These are phyloP conservation scores for Sebastes baramenuke DNA, from an alignment of 2,797 vertebrate genomes.

Conservation along the genomic window DNA sequence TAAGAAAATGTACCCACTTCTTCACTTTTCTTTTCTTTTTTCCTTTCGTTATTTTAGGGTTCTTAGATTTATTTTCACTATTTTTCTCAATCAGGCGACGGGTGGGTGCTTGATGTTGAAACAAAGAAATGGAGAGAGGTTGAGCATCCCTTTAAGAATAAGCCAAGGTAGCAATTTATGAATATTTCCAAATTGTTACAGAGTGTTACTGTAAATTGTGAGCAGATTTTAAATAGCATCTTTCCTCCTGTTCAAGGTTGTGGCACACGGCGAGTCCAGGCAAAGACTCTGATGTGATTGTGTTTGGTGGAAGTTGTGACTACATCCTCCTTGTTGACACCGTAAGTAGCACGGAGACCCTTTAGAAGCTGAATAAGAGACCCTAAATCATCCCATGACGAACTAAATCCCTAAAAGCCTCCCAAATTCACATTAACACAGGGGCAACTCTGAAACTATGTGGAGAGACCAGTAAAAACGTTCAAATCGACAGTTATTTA, in stretches of 20 bases:
- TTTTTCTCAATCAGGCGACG: conserved; percentile 85
- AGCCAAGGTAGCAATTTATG: conserved; percentile 85
- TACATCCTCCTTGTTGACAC: conserved; percentile 92
- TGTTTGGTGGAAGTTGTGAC: conserved; percentile 97
- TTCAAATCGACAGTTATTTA: neutral
- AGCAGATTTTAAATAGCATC: neutral
- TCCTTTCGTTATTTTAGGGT: neutral
- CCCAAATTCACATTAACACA: neutral
- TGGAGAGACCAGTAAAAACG: too few species aligned
- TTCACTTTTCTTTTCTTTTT: neutral
- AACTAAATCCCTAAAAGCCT: neutral
- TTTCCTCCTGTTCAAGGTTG: conserved; percentile 77
- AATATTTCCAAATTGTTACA: neutral
- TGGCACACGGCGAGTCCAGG: conserved; percentile 94
- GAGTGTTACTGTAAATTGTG: neutral
- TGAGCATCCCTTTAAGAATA: conserved; percentile 88
- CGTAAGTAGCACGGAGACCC: conserved; percentile 78
- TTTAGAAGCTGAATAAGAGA: neutral
- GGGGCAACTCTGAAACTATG: neutral
- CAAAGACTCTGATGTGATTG: conserved; percentile 92
- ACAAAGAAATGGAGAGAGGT: conserved; percentile 90
- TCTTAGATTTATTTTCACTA: neutral
- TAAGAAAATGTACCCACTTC: conserved; percentile 64
- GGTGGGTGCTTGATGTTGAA: conserved; percentile 88
- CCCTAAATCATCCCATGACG: neutral